A percentile compares a stretch with the other conserved stretches of the same genome.
phyloP scores from a whole-genome alignment of 2,797 vertebrate species.

The Anableps anableps region DNA sequence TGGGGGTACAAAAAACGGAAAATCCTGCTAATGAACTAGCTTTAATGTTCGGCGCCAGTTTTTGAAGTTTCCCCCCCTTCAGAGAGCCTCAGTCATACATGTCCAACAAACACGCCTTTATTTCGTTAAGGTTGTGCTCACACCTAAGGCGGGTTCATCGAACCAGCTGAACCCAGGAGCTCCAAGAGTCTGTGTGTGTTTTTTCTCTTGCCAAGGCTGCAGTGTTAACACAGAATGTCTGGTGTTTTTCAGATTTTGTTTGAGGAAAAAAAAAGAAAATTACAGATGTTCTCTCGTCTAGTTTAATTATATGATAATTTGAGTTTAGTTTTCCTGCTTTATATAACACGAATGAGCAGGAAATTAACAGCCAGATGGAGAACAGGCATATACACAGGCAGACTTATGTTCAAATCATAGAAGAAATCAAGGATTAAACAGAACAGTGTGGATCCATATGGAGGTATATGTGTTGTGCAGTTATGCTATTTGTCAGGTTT shows the following conservation, averaged over 20 bases:
- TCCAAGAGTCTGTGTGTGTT: slow-evolving; percentile 24
- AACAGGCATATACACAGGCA: neutral
- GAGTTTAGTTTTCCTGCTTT: neutral
- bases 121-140: slow-evolving; percentile 54
- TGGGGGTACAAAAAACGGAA: neutral
- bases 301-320: slow-evolving; percentile 8
- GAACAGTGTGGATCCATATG: neutral
- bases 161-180: slow-evolving; percentile 39
- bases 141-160: slow-evolving; percentile 22
- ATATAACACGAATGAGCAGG: neutral
- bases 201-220: neutral
- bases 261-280: neutral
- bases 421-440: slow-evolving; percentile 2
- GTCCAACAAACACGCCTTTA: slow-evolving; percentile 59
- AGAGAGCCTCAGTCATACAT: slow-evolving; percentile 28
- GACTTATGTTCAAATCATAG: slow-evolving; percentile 10
- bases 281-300: slow-evolving; percentile 2
- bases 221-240: neutral
- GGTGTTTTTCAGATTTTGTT: neutral
- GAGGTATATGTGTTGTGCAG: neutral
- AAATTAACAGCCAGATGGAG: slow-evolving; percentile 3
- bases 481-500: slow-evolving; percentile 3
- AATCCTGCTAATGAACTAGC: neutral
- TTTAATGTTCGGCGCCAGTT: neutral
- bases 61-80: slow-evolving; percentile 38